A percentile compares a stretch with the other conserved stretches of the same genome.
Conservation (phyloP, 2,113 vertebrate species). For the Thermophis baileyi region DNA sequence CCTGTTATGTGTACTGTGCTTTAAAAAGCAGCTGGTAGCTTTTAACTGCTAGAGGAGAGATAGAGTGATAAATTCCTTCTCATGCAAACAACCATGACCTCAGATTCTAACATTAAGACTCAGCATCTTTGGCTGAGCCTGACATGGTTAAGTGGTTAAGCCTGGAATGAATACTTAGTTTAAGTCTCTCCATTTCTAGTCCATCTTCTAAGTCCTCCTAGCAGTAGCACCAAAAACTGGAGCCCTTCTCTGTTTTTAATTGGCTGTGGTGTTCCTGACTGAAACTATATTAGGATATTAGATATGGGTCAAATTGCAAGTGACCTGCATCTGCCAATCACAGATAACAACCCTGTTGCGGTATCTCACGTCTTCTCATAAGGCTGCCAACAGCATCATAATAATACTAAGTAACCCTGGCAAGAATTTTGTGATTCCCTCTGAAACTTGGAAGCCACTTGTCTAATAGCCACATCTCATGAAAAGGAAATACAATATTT, state of each 20-base stretch:
- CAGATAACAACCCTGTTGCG: not conserved
- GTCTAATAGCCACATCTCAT: not conserved
- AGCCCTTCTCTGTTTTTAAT: not conserved
- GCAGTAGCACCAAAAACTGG: not conserved
- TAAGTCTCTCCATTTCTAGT: not conserved
- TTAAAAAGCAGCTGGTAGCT: not conserved
- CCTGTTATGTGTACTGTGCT: not conserved
- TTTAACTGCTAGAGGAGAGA: not conserved
- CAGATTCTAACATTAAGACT: not conserved
- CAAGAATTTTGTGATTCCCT: not conserved
- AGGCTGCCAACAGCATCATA: not conserved
- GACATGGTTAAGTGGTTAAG: not conserved
- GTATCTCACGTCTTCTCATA: not conserved
- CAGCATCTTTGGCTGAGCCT: not conserved
- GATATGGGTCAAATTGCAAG: not conserved
- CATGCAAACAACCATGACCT: not conserved
- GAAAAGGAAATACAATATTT: not conserved
- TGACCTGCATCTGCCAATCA: not conserved
- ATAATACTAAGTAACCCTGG: not conserved
- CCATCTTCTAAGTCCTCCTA: not conserved
- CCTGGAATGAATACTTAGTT: not conserved
- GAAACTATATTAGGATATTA: not conserved
- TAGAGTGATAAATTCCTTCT: not conserved
- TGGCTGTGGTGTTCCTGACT: not conserved
- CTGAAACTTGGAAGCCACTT: not conserved